Evolutionary conservation across 2,113 vertebrate genomes (phyloP), one percentile per base, ranked within the genome.

Genomic region (Paratilapia polleni): DNA sequence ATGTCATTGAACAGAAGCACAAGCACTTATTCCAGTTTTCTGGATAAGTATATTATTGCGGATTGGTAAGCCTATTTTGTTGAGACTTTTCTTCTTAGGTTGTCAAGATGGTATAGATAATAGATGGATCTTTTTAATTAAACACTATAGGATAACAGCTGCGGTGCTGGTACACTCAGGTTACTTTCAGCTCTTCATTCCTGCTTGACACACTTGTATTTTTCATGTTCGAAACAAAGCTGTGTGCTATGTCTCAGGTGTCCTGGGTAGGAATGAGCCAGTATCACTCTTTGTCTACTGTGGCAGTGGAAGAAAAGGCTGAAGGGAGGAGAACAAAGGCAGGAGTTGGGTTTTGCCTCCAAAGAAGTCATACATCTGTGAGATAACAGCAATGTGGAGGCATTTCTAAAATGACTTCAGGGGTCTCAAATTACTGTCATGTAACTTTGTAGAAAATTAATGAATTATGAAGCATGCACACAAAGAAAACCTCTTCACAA

Each of bases 191-290:
- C 61, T 68, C 31, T 74, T 86, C 83, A 68, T 80, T 85, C 24
- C 73, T 58, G 24, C 47, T 80, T 73, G 58, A 76, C 66, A 36
- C 52, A 56, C 24, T 78, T 87, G 52, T 80, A 85, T 90, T 84
- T 88, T 85, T 93, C 77, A 91, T 89, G 70, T 58, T 68, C 1
- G 7, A 83, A 88, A 94, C 84, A 89, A 90, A 90, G 89, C 84
- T 19, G 8, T 4, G 22, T 4, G 8, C 74, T 80, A 47, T 19
- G 79, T 91, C 79, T 85, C 63, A 3, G 66, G 74, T 90, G 63
- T 81, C 78, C 82, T 7, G 63, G 11, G 43, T 19, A 20, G 26
- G 84, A 66, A 80, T 74, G 80, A 85, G 31, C 70, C 87, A 82
- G 58, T 74, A 64, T 78, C 41, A 2, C 70, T 73, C 75, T 66